Conservation (phyloP, 1,140 invertebrate genomes). For the Meteorus sp. region DNA sequence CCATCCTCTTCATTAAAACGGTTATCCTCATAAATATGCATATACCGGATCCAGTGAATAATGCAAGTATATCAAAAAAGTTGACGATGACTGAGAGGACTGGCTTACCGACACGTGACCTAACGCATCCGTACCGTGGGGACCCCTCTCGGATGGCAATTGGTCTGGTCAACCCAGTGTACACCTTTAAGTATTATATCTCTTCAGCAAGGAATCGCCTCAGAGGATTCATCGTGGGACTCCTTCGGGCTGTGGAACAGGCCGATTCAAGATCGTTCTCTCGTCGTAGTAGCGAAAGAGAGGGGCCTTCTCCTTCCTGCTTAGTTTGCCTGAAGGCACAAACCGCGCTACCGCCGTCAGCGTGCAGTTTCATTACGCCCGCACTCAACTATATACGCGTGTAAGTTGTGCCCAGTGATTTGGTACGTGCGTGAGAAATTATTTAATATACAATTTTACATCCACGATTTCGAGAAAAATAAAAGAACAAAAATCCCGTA, state of each 20-base stretch:
- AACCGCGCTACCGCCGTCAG: slow-evolving; percentile 40
- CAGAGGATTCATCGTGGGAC: background rate
- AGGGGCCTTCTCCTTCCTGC: slow-evolving; percentile 37
- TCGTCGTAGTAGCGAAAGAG: slow-evolving; percentile 22
- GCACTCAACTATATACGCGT: slow-evolving; percentile 40
- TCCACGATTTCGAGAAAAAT: too few relatives aligned
- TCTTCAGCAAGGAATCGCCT: background rate
- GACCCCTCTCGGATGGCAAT: slow-evolving; percentile 1
- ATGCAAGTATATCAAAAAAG: background rate
- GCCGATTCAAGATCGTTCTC: too few relatives aligned
- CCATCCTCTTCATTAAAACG: too few relatives aligned
- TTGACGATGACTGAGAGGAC: background rate
- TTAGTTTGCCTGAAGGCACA: too few relatives aligned
- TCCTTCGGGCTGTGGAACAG: background rate
- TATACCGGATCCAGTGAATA: background rate
- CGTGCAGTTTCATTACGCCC: slow-evolving; percentile 45
- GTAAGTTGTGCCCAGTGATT: background rate
- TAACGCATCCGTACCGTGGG: background rate
- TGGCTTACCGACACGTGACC: slow-evolving; percentile 7
- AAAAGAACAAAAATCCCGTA: too few relatives aligned
- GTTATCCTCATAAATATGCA: too few relatives aligned
- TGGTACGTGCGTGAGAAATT: background rate
- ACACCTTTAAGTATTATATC: background rate
- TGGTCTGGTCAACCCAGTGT: background rate
- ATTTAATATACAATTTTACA: background rate